A percentile compares a stretch with the other conserved stretches of the same genome.
These are phyloP conservation scores for Contarinia nasturtii DNA, from an alignment of 1,140 invertebrate genomes.

Conservation along the genomic window DNA sequence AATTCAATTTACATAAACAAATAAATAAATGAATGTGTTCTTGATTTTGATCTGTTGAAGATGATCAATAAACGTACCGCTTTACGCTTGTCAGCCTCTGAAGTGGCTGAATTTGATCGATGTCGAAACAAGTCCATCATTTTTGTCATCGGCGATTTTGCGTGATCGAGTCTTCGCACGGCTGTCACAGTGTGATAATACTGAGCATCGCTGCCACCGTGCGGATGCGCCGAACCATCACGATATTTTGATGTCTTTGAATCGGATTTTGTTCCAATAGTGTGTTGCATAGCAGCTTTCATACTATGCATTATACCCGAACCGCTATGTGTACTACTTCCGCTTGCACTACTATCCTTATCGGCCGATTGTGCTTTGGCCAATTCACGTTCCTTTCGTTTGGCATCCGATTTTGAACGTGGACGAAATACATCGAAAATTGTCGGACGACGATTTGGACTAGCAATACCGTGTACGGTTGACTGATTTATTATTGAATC, in stretches of 20 bases:
- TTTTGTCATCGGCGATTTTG: slow-evolving; percentile 56
- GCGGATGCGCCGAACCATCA: slow-evolving; percentile 44
- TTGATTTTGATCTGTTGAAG: background rate
- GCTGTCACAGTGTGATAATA: slow-evolving; percentile 48
- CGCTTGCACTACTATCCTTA: slow-evolving; percentile 20
- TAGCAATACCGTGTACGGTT: slow-evolving; percentile 29
- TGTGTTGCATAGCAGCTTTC: slow-evolving; percentile 54
- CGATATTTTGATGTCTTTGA: slow-evolving; percentile 23
- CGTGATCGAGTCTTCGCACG: slow-evolving; percentile 25
- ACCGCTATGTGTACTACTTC: slow-evolving; percentile 19
- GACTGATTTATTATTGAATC: slow-evolving; percentile 27
- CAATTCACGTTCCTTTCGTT: slow-evolving; percentile 26
- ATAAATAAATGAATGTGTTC: background rate
- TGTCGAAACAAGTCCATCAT: slow-evolving; percentile 79
- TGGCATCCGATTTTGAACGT: slow-evolving; percentile 57
- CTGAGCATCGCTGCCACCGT: slow-evolving; percentile 30
- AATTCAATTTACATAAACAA: slow-evolving; percentile 11
- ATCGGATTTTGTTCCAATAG: slow-evolving; percentile 31
- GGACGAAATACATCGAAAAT: slow-evolving; percentile 74
- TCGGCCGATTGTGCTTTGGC: slow-evolving; percentile 10
- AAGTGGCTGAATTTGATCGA: slow-evolving; percentile 48
- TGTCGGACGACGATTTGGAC: slow-evolving; percentile 45
- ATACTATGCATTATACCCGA: slow-evolving; percentile 54
- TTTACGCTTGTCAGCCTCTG: slow-evolving; percentile 50
- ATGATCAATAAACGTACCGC: slow-evolving; percentile 49